Percentiles rank a stretch among this genome's conserved stretches.
phyloP scores from a whole-genome alignment of 2,797 vertebrate genomes.

The Rhynchonycteris naso region DNA sequence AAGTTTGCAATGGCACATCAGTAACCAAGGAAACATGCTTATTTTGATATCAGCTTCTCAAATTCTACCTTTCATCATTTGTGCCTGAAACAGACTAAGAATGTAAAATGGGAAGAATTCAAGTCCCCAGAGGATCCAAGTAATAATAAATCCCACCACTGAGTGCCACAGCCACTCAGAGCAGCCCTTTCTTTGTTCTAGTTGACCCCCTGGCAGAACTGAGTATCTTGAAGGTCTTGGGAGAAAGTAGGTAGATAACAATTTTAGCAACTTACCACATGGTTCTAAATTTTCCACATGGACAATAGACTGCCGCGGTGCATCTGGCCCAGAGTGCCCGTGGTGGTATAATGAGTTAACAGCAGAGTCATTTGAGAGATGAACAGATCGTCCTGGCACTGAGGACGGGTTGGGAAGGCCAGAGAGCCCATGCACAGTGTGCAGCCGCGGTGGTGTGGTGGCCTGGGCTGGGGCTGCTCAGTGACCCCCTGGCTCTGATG shows the following conservation, averaged over 20 bases:
- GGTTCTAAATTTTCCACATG: background rate
- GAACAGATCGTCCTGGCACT: background rate
- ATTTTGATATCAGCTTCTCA: background rate
- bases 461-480: background rate
- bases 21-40: background rate
- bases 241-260: background rate
- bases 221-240: background rate
- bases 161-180: background rate
- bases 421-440: background rate
- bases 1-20: background rate
- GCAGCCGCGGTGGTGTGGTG: fast-evolving
- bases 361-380: background rate
- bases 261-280: background rate
- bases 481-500: background rate
- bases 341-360: background rate
- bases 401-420: background rate
- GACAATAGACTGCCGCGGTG: background rate
- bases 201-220: background rate
- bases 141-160: background rate
- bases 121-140: background rate
- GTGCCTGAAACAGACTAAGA: background rate
- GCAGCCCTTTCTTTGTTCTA: background rate
- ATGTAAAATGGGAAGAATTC: background rate
- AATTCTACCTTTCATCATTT: background rate
- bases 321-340: background rate